Base-by-base conservation (phyloP, 2,113 vertebrate genomes). In the Siniperca chuatsi region DNA sequence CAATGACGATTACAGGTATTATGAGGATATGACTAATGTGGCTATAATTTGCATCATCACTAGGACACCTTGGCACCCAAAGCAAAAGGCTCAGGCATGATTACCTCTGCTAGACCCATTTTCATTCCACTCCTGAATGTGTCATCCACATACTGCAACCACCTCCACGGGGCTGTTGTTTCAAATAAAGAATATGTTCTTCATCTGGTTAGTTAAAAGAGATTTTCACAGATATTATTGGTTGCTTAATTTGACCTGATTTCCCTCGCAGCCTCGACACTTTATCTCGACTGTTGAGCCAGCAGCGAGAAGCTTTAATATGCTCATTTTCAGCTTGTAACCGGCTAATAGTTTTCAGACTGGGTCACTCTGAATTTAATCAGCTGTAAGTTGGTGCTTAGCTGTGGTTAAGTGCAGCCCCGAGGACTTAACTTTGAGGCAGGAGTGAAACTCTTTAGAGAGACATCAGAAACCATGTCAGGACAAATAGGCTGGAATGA, bases 271-370 rank as follows among this genome's bases (percentile, higher is more conserved):
- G 87, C 69, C 61, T 58, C 10, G 9, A 65, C 82, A 76, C 76
- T 81, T 86, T 67, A 65, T 87, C 69, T 78, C n/a, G 2, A 25
- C 83, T 7, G 25, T 65, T 54, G 64, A 54, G 82, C 82, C 83
- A 48, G 77, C 74, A 78, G 87, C 52, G 2, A 71, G 81, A 50
- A 67, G 70, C 85, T 92, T 70, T 91, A 86, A 90, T 87, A 86
- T 79, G 78, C 57, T 87, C 80, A 74, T 92, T 87, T 91, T 88
- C 82, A 80, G 74, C 82, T 76, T 67, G 70, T 62, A 81, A 88
- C 40, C 8, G 60, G 55, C 90, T 90, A 85, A 90, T 84, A 84
- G 85, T 90, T 89, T 90, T 60, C 88, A 88, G 90, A 86, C 73
- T 66, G 48, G 85, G 83, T 90, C 86, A 72, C 69, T 89, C 65